phyloP scores from a whole-genome alignment of 1,140 invertebrate genomes.

The Acromyrmex charruanus region DNA sequence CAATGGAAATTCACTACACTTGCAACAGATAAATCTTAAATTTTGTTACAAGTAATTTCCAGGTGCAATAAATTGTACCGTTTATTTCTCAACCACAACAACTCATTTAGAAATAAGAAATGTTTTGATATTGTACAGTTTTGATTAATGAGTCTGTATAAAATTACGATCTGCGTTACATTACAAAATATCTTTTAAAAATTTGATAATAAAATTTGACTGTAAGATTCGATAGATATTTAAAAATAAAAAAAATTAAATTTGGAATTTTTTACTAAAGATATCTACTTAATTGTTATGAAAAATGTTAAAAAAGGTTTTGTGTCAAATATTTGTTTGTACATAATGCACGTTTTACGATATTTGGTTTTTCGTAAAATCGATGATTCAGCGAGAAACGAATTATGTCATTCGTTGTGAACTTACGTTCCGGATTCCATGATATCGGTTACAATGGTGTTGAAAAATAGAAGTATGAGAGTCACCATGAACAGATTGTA shows the following conservation, averaged over 20 bases:
- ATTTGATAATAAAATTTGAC: not conserved
- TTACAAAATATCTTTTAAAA: not conserved
- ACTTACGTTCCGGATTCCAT: conserved; percentile 92
- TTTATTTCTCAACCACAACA: not conserved
- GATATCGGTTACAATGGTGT: conserved; percentile 91
- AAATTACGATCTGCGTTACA: not conserved
- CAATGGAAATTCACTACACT: not conserved
- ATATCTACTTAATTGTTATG: not conserved
- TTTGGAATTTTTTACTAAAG: not conserved
- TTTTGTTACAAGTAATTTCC: not conserved
- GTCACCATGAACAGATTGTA: conserved; percentile 95
- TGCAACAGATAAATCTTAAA: not conserved
- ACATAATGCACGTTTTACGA: not conserved
- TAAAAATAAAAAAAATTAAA: not conserved
- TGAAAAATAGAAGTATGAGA: conserved; percentile 91
- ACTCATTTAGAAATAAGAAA: not conserved
- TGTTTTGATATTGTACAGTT: too few species aligned
- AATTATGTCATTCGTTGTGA: not conserved
- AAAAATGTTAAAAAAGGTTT: not conserved
- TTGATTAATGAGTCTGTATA: not conserved
- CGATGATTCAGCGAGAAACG: not conserved
- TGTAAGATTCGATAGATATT: too few species aligned
- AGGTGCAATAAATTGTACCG: not conserved
- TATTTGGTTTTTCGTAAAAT: not conserved
- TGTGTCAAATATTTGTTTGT: too few species aligned